These are phyloP conservation scores for Pao palembangensis DNA, from an alignment of 2,113 vertebrate genomes.

Conservation along the genomic window DNA sequence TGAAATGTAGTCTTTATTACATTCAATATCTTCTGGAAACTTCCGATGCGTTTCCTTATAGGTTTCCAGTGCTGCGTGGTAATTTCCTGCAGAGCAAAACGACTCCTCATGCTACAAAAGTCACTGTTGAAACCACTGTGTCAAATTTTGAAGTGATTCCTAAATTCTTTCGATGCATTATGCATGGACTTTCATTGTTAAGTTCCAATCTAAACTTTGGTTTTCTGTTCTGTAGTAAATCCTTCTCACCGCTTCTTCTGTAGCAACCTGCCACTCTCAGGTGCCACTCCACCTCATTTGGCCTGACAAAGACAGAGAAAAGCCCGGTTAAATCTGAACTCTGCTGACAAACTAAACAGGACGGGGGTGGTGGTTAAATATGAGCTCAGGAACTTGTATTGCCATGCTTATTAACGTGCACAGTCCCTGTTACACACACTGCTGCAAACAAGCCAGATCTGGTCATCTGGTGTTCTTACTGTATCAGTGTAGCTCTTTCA, in stretches of 20 bases:
- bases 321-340: slow-evolving; percentile 1
- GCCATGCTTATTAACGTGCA: no score
- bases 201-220: no score
- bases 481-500: slow-evolving; percentile 94
- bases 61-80: slow-evolving; percentile 92
- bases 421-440: no score
- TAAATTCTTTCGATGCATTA: no score
- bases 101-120: neutral
- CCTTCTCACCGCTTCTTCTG: slow-evolving; percentile 84
- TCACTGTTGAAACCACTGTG: neutral
- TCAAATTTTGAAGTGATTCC: no score
- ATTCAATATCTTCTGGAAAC: slow-evolving; percentile 95
- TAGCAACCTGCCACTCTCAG: slow-evolving; percentile 94
- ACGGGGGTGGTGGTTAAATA: neutral
- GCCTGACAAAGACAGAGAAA: slow-evolving; percentile 69
- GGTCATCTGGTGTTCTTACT: slow-evolving; percentile 78
- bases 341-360: neutral
- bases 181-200: no score
- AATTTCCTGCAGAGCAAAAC: slow-evolving; percentile 82
- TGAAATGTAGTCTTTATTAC: slow-evolving; percentile 67
- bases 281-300: slow-evolving; percentile 89
- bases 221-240: neutral
- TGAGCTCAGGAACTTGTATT: no score
- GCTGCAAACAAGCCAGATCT: no score
- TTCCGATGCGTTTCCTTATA: slow-evolving; percentile 91